Percentiles rank a stretch among this genome's conserved stretches.
These are phyloP conservation scores for Rhyzopertha dominica DNA, from an alignment of 1,140 invertebrate species.

Conservation along the genomic window DNA sequence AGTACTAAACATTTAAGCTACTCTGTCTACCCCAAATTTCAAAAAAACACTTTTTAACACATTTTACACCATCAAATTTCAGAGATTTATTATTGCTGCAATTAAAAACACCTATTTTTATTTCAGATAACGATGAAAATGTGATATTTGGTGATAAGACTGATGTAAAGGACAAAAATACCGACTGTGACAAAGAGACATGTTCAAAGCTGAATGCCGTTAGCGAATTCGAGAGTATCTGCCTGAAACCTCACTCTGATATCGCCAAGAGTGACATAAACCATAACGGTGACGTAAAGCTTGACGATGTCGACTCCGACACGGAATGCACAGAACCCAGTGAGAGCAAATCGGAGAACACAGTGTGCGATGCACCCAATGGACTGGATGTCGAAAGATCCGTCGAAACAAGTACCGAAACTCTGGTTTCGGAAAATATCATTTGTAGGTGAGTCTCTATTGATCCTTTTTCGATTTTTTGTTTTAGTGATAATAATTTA, in stretches of 20 bases:
- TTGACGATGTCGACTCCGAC: conserved; percentile 42
- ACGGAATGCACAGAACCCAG: conserved; percentile 37
- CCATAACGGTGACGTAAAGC: conserved; percentile 11
- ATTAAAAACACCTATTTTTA: too few relatives aligned
- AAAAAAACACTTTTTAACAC: too few relatives aligned
- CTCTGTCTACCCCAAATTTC: too few relatives aligned
- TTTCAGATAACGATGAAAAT: too few relatives aligned
- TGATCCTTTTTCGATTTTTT: too few relatives aligned
- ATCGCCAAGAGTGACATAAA: conserved; percentile 10
- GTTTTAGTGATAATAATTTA: too few relatives aligned
- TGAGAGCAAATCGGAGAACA: conserved; percentile 43
- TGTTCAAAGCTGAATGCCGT: neutral
- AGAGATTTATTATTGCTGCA: too few relatives aligned
- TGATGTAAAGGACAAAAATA: too few relatives aligned
- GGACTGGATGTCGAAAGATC: conserved; percentile 19
- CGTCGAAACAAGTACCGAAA: conserved; percentile 49
- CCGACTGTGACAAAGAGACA: too few relatives aligned
- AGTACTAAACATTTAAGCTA: too few relatives aligned
- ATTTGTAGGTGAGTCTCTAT: conserved; percentile 28
- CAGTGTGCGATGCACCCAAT: conserved; percentile 10
- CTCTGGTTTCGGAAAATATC: conserved; percentile 42
- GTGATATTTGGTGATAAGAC: conserved; percentile 20
- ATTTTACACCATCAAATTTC: too few relatives aligned
- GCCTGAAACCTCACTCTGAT: neutral
- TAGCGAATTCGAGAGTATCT: conserved; percentile 2